Evolutionary conservation across 2,797 vertebrate genomes (phyloP).

Genomic region (Kryptopterus vitreolus): DNA sequence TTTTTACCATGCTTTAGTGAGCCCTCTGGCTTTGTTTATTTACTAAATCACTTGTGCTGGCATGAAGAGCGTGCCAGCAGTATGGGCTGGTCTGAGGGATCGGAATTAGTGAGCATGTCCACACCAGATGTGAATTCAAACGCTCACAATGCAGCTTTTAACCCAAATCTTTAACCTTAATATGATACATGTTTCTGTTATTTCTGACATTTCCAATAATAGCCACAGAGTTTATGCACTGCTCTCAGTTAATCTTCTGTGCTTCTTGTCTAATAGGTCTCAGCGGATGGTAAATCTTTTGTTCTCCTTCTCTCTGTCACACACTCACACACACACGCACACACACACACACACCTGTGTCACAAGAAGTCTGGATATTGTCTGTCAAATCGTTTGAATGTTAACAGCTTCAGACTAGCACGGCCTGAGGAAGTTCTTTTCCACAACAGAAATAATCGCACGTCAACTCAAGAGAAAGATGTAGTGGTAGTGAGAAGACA

Average conservation of each 20-base stretch:
- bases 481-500: not conserved
- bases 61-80: slow-evolving; percentile 26
- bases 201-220: not conserved
- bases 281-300: not conserved
- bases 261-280: not conserved
- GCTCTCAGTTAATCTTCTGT: not conserved
- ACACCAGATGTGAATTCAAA: slow-evolving; percentile 35
- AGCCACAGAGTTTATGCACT: not conserved
- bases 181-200: not conserved
- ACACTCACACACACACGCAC: not conserved
- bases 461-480: not conserved
- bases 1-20: not conserved
- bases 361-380: slow-evolving; percentile 49
- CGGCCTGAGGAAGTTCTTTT: slow-evolving; percentile 47
- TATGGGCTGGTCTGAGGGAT: slow-evolving; percentile 32
- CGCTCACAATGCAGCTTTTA: slow-evolving; percentile 13
- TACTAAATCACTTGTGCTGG: slow-evolving; percentile 30
- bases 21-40: slow-evolving; percentile 27
- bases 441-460: slow-evolving; percentile 18
- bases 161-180: not conserved
- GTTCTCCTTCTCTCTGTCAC: not conserved
- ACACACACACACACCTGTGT: slow-evolving; percentile 31
- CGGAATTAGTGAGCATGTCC: slow-evolving; percentile 32
- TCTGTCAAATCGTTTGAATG: slow-evolving; percentile 48
- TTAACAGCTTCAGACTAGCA: slow-evolving; percentile 43